These are phyloP conservation scores for Dissostichus mawsoni DNA, from an alignment of 2,113 vertebrate species.

Conservation along the genomic window DNA sequence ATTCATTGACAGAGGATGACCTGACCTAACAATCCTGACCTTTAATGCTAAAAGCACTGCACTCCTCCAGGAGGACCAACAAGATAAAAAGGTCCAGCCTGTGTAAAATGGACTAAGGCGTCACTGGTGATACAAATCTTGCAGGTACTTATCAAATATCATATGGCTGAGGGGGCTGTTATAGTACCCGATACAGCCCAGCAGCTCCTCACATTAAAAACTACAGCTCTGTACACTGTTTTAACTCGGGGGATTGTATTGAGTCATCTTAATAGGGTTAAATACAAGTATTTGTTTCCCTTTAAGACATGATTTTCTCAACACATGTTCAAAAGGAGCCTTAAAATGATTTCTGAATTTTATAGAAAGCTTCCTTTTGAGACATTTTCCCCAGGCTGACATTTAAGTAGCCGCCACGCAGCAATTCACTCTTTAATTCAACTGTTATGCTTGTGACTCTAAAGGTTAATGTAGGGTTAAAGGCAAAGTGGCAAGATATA, in stretches of 20 bases:
- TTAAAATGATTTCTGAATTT: conserved; percentile 4
- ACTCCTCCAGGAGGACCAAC: conserved; percentile 38
- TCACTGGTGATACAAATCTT: conserved; percentile 35
- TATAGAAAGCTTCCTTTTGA: background rate
- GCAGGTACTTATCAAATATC: conserved; percentile 38
- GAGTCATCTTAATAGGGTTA: background rate
- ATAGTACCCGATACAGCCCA: background rate
- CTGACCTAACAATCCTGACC: conserved; percentile 67
- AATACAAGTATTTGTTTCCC: background rate
- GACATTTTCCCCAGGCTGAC: conserved; percentile 2
- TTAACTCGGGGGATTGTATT: background rate
- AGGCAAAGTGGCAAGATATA: conserved; percentile 26
- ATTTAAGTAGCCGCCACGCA: conserved; percentile 11
- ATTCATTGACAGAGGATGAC: conserved; percentile 64
- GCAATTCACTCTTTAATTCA: conserved; percentile 12
- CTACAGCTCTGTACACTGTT: background rate
- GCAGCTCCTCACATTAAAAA: background rate
- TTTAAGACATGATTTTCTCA: background rate
- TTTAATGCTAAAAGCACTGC: conserved; percentile 65
- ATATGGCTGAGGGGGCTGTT: conserved; percentile 16
- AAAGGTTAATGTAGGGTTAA: conserved; percentile 48
- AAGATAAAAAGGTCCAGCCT: conserved; percentile 36
- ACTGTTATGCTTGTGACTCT: conserved; percentile 27
- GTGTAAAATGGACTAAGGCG: conserved; percentile 33
- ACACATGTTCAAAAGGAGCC: background rate